These are phyloP conservation scores for Salmo trutta DNA, from an alignment of 2,797 vertebrate genomes.

Conservation along the genomic window DNA sequence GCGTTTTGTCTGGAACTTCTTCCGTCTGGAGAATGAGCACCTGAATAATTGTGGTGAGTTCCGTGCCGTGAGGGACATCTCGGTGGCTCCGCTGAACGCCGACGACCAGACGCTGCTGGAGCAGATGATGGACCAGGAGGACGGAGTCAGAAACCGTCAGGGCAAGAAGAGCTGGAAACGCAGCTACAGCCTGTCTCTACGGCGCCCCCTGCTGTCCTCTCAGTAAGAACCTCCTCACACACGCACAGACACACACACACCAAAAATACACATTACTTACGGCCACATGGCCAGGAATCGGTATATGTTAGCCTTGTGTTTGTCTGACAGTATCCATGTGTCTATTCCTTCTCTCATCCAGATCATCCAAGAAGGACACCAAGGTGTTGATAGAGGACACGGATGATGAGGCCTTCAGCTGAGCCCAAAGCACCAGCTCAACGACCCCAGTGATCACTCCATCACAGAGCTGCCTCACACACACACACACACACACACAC, in stretches of 20 bases:
- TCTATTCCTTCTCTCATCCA: slow-evolving; percentile 51
- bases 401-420: slow-evolving; percentile 95
- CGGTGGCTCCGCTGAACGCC: slow-evolving; percentile 93
- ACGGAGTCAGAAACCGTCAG: slow-evolving; percentile 90
- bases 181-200: slow-evolving; percentile 89
- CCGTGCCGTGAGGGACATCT: slow-evolving; percentile 94
- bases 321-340: slow-evolving; percentile 7
- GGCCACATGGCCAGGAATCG: neutral
- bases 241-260: neutral
- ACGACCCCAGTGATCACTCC: slow-evolving; percentile 21
- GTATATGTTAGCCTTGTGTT: neutral
- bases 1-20: slow-evolving; percentile 98
- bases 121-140: slow-evolving; percentile 99
- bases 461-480: slow-evolving; percentile 49
- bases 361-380: slow-evolving; percentile 93
- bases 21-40: slow-evolving; percentile 96
- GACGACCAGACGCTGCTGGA: slow-evolving; percentile 96
- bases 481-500: slow-evolving; percentile 7
- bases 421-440: slow-evolving; percentile 56
- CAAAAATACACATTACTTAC: neutral
- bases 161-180: slow-evolving; percentile 93
- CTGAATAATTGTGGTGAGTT: slow-evolving; percentile 98
- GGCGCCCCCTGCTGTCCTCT: slow-evolving; percentile 87
- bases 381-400: slow-evolving; percentile 98
- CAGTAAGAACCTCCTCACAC: slow-evolving; percentile 74